Evolutionary conservation across 2,113 vertebrate species (phyloP).

Genomic region (Nematolebias whitei): DNA sequence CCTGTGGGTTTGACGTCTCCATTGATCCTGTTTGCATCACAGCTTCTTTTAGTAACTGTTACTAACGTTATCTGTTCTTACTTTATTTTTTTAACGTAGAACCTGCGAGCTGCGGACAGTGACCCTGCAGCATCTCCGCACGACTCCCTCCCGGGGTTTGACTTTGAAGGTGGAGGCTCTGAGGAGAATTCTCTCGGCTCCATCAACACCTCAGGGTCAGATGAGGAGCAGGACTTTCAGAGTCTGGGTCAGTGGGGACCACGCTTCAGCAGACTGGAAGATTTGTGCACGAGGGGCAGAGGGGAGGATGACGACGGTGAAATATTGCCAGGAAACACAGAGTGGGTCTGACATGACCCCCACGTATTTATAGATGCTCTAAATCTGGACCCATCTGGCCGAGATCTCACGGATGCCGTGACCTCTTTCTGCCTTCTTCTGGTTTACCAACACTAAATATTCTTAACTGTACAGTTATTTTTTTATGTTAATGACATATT

Average conservation of each 20-base stretch:
- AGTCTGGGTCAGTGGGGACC: slow-evolving; percentile 48
- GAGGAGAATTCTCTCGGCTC: slow-evolving; percentile 49
- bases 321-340: slow-evolving; percentile 57
- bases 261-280: slow-evolving; percentile 51
- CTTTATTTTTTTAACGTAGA: slow-evolving; percentile 27
- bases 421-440: neutral
- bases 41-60: no score
- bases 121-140: slow-evolving; percentile 51
- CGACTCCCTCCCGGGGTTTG: slow-evolving; percentile 65
- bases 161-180: slow-evolving; percentile 49
- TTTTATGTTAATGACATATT: neutral
- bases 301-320: slow-evolving; percentile 50
- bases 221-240: slow-evolving; percentile 45
- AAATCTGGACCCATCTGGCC: neutral
- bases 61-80: no score
- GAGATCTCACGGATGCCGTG: neutral
- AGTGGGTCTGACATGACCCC: slow-evolving; percentile 45
- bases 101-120: slow-evolving; percentile 37
- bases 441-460: neutral
- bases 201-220: slow-evolving; percentile 41
- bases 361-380: slow-evolving; percentile 1
- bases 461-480: neutral
- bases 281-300: slow-evolving; percentile 35
- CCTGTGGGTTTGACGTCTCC: neutral
- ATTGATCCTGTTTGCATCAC: no score